These are phyloP conservation scores for Channallabes apus DNA, from an alignment of 2,797 vertebrate species.

Conservation along the genomic window DNA sequence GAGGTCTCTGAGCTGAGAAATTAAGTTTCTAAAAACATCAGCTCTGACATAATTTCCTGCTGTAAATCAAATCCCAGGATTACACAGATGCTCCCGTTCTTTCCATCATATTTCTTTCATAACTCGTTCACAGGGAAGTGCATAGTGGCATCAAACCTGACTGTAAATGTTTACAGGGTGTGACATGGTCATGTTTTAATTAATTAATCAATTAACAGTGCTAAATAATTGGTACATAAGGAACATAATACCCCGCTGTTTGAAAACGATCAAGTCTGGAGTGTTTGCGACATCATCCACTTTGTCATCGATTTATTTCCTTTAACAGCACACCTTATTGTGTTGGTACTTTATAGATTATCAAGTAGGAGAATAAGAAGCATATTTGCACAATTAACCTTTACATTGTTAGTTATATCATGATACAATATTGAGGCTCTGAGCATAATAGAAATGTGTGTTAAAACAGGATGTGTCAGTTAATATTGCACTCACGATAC, in stretches of 20 bases:
- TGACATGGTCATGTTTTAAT: neutral
- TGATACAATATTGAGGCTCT: too few relatives aligned
- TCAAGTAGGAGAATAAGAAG: neutral
- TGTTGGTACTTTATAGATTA: neutral
- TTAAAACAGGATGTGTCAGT: neutral
- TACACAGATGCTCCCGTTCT: neutral
- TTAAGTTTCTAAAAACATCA: neutral
- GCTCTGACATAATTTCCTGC: neutral
- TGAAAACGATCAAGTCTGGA: neutral
- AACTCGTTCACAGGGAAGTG: neutral
- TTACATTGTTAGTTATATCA: neutral
- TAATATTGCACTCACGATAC: too few relatives aligned
- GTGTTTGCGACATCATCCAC: neutral
- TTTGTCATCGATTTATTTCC: neutral
- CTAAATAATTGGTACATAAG: neutral
- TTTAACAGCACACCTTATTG: neutral
- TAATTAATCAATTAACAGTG: neutral
- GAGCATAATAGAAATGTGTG: neutral
- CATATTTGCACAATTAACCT: neutral
- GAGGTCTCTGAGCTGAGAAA: neutral
- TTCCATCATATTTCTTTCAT: neutral
- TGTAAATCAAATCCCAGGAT: neutral
- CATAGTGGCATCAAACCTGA: neutral
- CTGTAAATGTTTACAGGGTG: neutral
- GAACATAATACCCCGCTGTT: neutral